Conservation (phyloP, 2,113 vertebrate genomes). For the Sprattus sprattus region DNA sequence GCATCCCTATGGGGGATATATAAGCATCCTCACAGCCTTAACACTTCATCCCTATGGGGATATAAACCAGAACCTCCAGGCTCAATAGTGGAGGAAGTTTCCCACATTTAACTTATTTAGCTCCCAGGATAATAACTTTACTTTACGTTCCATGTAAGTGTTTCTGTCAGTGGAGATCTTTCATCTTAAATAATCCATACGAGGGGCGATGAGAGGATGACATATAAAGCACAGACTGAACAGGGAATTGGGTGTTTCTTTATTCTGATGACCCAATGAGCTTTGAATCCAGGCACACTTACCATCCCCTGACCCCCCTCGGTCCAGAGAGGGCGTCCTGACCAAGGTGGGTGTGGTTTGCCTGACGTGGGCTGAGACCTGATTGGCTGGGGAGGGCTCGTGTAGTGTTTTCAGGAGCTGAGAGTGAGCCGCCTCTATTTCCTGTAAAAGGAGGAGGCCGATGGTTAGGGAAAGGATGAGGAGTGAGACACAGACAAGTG, state of each 20-base stretch:
- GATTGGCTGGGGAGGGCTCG: slow-evolving; percentile 36
- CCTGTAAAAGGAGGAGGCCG: slow-evolving; percentile 48
- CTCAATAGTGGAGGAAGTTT: background rate
- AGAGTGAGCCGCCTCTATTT: slow-evolving; percentile 68
- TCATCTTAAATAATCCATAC: no score
- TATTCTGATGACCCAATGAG: background rate
- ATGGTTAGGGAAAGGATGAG: background rate
- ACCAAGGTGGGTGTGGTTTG: slow-evolving; percentile 49
- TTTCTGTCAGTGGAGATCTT: no score
- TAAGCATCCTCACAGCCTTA: no score
- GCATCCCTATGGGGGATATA: no score
- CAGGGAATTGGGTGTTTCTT: background rate
- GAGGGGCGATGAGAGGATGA: background rate
- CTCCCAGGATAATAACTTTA: background rate
- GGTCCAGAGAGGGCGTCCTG: slow-evolving; percentile 59
- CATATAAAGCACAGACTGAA: background rate
- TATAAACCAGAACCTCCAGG: background rate
- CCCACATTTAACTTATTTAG: background rate
- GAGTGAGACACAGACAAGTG: background rate
- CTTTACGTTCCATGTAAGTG: no score
- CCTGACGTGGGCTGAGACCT: slow-evolving; percentile 49
- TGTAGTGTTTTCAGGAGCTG: slow-evolving; percentile 61
- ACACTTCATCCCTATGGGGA: no score
- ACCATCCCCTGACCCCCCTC: slow-evolving; percentile 63
- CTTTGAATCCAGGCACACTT: slow-evolving; percentile 23